A percentile compares a stretch with the other conserved stretches of the same genome.
Conservation (phyloP, 2,888 invertebrate genomes). For the Caprella mutica region DNA sequence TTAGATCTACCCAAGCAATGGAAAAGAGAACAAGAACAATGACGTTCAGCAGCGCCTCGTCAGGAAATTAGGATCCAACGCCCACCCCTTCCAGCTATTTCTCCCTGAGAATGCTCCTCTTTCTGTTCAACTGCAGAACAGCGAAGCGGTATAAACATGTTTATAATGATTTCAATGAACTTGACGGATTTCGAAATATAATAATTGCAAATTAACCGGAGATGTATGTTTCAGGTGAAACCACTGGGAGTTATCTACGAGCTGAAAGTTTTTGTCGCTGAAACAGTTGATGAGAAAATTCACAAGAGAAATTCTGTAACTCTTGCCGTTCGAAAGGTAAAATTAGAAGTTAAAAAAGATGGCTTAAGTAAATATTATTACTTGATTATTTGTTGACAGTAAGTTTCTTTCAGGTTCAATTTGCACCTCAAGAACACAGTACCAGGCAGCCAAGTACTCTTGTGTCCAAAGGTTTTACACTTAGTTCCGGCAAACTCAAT, state of each 20-base stretch:
- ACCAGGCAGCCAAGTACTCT: conserved; percentile 78
- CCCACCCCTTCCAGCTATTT: conserved; percentile 69
- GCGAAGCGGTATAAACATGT: conserved; percentile 26
- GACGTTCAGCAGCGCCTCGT: conserved; percentile 55
- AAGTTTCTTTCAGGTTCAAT: conserved; percentile 30
- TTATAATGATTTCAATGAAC: background rate
- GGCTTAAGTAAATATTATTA: background rate
- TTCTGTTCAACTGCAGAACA: conserved; percentile 67
- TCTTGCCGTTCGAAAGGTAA: conserved; percentile 34
- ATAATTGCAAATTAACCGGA: background rate
- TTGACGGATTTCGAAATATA: background rate
- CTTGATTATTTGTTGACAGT: too few species aligned
- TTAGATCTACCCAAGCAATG: conserved; percentile 19
- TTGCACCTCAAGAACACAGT: conserved; percentile 49
- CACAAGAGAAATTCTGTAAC: conserved; percentile 53
- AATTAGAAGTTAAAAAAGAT: background rate
- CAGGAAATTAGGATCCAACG: conserved; percentile 62
- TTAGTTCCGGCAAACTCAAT: conserved; percentile 59
- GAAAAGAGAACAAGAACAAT: conserved; percentile 1
- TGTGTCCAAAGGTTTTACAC: conserved; percentile 53
- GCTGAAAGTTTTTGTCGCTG: conserved; percentile 69
- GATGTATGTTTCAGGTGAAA: conserved; percentile 51
- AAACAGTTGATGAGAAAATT: conserved; percentile 69
- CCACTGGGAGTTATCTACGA: conserved; percentile 74
- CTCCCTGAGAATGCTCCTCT: conserved; percentile 63